These are phyloP conservation scores for Numida meleagris DNA, from an alignment of 2,113 vertebrate genomes.

Conservation along the genomic window DNA sequence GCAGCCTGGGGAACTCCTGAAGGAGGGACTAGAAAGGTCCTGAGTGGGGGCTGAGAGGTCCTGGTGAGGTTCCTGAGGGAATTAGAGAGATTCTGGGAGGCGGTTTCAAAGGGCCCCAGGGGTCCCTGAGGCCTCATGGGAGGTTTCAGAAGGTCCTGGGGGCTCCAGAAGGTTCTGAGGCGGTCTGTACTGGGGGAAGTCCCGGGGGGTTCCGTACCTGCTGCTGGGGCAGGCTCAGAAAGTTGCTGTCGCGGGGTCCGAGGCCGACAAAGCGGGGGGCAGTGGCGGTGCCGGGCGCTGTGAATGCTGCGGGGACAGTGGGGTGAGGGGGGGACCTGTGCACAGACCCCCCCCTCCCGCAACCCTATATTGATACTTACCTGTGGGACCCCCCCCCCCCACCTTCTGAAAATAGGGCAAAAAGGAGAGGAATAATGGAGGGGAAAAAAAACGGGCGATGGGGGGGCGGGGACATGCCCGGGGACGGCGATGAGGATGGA, in stretches of 20 bases:
- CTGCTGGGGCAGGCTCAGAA: conserved; percentile 98
- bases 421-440: background rate
- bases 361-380: background rate
- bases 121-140: no score
- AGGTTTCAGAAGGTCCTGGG: no score
- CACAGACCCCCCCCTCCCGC: background rate
- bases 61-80: no score
- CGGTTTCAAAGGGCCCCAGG: no score
- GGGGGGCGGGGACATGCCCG: background rate
- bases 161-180: no score
- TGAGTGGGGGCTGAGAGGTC: no score
- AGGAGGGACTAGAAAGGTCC: no score
- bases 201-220: conserved; percentile 80
- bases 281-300: conserved; percentile 95
- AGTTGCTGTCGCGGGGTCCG: conserved; percentile 99
- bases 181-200: background rate
- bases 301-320: conserved; percentile 84
- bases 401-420: background rate
- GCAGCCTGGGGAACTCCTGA: no score
- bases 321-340: background rate
- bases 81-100: no score
- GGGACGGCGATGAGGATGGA: background rate
- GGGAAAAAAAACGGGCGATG: background rate
- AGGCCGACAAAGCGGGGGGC: conserved; percentile 99
- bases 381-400: background rate